These are phyloP conservation scores for Ostrea edulis DNA, from an alignment of 1,140 invertebrate genomes.

Conservation along the genomic window DNA sequence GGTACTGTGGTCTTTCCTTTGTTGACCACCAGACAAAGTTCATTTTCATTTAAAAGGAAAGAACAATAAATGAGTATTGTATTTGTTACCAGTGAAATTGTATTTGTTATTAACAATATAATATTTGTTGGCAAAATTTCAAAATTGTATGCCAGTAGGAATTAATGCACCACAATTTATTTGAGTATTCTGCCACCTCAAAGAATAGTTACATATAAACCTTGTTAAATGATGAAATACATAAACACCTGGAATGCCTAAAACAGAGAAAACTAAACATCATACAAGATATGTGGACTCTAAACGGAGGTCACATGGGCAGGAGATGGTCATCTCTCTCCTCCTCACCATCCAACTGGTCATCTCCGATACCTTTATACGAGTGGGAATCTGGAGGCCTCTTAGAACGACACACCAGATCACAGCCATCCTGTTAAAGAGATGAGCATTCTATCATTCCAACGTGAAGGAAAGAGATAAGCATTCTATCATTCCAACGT, in stretches of 20 bases:
- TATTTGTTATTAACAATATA: not conserved
- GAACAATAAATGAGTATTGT: too few species aligned
- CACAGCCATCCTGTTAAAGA: conserved; percentile 79
- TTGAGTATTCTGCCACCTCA: not conserved
- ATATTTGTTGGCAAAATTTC: not conserved
- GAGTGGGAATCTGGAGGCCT: conserved; percentile 62
- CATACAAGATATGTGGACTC: not conserved
- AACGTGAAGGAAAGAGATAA: too few species aligned
- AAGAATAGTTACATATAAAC: not conserved
- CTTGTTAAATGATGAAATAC: not conserved
- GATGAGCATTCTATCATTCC: not conserved
- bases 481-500: too few species aligned
- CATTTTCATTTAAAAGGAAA: too few species aligned
- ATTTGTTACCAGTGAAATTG: too few species aligned
- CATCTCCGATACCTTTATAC: conserved; percentile 78
- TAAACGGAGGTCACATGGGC: conserved; percentile 68
- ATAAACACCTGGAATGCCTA: not conserved
- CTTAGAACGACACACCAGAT: conserved; percentile 77
- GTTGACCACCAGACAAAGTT: too few species aligned
- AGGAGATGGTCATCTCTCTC: conserved; percentile 78
- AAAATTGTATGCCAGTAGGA: not conserved
- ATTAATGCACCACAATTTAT: not conserved
- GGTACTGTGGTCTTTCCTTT: too few species aligned
- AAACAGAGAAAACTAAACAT: not conserved
- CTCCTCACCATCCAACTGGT: conserved; percentile 74